Base-by-base conservation (phyloP, 2,888 invertebrate genomes). In the Drosophila differens region DNA sequence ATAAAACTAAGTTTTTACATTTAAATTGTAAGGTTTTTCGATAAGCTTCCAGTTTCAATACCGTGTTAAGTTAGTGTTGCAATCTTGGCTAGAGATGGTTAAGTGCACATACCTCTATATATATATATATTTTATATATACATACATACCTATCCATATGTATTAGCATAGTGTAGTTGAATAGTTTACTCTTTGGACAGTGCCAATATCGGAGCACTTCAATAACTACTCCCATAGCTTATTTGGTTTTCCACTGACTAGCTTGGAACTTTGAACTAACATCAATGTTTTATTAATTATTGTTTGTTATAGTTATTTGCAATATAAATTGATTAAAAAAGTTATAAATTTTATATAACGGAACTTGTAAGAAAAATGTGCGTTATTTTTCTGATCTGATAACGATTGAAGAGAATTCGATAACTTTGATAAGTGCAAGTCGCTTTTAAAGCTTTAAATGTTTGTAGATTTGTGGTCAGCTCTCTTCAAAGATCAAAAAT, bases 281-380 rank as follows among this genome's bases (percentile, higher is more conserved):
- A 67, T 70, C 63, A 52, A 52, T 73, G 70, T 73, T 87, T 39
- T 55, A 82, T 63, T 69, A 39, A 58, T 64, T 65, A 59, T 75
- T 83, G 70, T 76, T 87, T 83, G 86, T 89, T 86, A 76, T 74
- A 81, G 89, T 75, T 89, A 85, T 79, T 85, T 85, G 86, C 83
- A 83, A 83, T 83, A 76, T 74, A 62, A 62, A 63, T 25, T 70
- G 52, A 85, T 67, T 73, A 76, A 81, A 83, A 74, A 74, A 79
- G 74, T 70, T 82, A 59, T 70, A 60, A 68, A 63, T 85, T 88
- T 88, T 84, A 74, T 86, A 81, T 62, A 80, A 62, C 39, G 33
- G 16, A 49, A 51, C 44, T n/a, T 44, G 1, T 30, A 49, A 53
- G 1, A 30, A 28, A 16, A 57, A 30, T 49, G 4, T 39, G 25